Percentiles rank a stretch among this genome's conserved stretches.
These are phyloP conservation scores for Pomacea canaliculata DNA, from an alignment of 2,888 invertebrate genomes.

Conservation along the genomic window DNA sequence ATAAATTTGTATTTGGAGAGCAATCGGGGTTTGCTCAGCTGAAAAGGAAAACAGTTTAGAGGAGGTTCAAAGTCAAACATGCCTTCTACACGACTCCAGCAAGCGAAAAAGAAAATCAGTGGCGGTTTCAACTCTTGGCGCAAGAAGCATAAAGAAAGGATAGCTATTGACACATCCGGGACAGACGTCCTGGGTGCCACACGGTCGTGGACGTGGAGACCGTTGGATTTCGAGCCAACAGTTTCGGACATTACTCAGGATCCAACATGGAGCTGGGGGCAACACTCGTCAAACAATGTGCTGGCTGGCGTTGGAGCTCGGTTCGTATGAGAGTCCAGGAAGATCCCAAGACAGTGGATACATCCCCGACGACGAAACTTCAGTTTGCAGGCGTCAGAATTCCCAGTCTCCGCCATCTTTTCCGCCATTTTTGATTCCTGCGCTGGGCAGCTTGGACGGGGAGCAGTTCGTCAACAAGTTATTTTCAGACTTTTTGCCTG, in stretches of 20 bases:
- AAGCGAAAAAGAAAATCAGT: conserved; percentile 30
- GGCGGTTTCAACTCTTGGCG: conserved; percentile 16
- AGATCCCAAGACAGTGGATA: conserved; percentile 1
- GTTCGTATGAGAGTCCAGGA: neutral
- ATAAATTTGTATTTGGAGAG: too few relatives aligned
- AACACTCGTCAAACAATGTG: too few relatives aligned
- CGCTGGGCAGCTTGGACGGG: conserved; percentile 13
- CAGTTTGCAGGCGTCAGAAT: neutral
- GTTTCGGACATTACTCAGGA: neutral
- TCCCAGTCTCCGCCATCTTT: conserved; percentile 2
- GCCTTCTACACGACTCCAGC: conserved; percentile 19
- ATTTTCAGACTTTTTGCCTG: conserved; percentile 15
- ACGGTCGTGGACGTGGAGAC: too few relatives aligned
- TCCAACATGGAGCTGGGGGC: too few relatives aligned
- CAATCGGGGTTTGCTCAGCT: too few relatives aligned
- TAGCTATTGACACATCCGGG: neutral
- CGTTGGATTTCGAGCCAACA: neutral
- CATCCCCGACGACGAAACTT: neutral
- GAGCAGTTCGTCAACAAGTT: conserved; percentile 27
- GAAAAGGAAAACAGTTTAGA: too few relatives aligned
- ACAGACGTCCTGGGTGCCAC: neutral
- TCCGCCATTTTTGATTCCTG: neutral
- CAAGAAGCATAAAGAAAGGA: conserved; percentile 11
- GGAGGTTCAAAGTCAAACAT: too few relatives aligned
- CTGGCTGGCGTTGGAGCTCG: too few relatives aligned